Evolutionary conservation across 2,113 vertebrate genomes (phyloP).

Genomic region (Speoplatyrhinus poulsoni): DNA sequence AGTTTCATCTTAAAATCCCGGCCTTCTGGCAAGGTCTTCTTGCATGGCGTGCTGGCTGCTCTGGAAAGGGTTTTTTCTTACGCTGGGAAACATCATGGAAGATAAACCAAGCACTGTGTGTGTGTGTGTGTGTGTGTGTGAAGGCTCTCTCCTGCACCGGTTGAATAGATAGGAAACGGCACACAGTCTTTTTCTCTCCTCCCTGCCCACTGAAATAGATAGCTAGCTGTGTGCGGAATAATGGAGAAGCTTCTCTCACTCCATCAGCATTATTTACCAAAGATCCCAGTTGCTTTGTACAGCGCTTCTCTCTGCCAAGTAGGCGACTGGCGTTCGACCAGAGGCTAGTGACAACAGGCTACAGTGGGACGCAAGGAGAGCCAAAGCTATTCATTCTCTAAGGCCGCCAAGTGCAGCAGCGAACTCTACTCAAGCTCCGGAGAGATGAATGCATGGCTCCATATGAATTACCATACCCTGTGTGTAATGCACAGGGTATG

Average conservation of each 20-base stretch:
- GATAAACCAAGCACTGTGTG: slow-evolving; percentile 50
- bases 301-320: slow-evolving; percentile 78
- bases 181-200: slow-evolving; percentile 53
- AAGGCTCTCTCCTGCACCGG: slow-evolving; percentile 27
- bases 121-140: too few relatives aligned
- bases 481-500: slow-evolving; percentile 5
- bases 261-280: slow-evolving; percentile 77
- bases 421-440: slow-evolving; percentile 53
- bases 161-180: slow-evolving; percentile 47
- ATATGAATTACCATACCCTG: slow-evolving; percentile 43
- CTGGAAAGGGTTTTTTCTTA: slow-evolving; percentile 51
- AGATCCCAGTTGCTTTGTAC: slow-evolving; percentile 80
- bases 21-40: slow-evolving; percentile 57
- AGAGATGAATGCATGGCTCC: slow-evolving; percentile 36
- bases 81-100: slow-evolving; percentile 58
- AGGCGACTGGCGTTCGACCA: slow-evolving; percentile 78
- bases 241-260: slow-evolving; percentile 74
- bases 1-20: slow-evolving; percentile 63
- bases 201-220: slow-evolving; percentile 58
- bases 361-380: slow-evolving; percentile 76
- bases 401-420: slow-evolving; percentile 61
- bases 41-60: slow-evolving; percentile 40
- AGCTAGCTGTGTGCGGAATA: slow-evolving; percentile 65
- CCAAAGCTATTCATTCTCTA: slow-evolving; percentile 76
- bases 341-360: slow-evolving; percentile 80